A percentile compares a stretch with the other conserved stretches of the same genome.
phyloP scores from a whole-genome alignment of 2,888 invertebrate species.

The Chrysolina americana region DNA sequence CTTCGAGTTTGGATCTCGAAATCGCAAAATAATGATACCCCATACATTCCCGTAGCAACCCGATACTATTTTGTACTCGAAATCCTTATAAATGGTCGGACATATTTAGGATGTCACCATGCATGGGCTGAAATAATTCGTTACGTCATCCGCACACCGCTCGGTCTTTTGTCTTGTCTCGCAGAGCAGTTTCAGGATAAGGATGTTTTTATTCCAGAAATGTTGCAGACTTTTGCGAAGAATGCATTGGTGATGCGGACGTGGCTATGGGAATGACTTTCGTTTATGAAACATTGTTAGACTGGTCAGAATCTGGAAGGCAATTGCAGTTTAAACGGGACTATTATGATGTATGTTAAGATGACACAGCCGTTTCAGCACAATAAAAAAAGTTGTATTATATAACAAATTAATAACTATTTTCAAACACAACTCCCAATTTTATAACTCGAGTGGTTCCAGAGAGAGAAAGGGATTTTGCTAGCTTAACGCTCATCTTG shows the following conservation, averaged over 20 bases:
- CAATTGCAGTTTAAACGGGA: too few relatives aligned
- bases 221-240: background rate
- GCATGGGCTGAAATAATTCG: slow-evolving; percentile 38
- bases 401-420: too few relatives aligned
- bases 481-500: too few relatives aligned
- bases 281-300: background rate
- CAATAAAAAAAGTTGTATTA: too few relatives aligned
- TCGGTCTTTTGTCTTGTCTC: slow-evolving; percentile 34
- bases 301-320: too few relatives aligned
- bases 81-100: slow-evolving; percentile 41
- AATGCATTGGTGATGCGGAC: background rate
- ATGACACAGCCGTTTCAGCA: too few relatives aligned
- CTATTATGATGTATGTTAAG: too few relatives aligned
- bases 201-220: background rate
- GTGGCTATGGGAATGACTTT: background rate
- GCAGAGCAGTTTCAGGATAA: background rate
- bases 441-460: too few relatives aligned
- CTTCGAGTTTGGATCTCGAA: background rate
- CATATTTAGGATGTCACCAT: slow-evolving; percentile 42
- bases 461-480: too few relatives aligned
- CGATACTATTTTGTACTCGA: slow-evolving; percentile 29
- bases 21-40: slow-evolving; percentile 28
- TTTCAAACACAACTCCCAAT: too few relatives aligned
- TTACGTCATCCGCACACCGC: slow-evolving; percentile 38
- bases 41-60: slow-evolving; percentile 9